Conservation (phyloP, 2,113 vertebrate genomes). For the Rhadina sibilatrix region DNA sequence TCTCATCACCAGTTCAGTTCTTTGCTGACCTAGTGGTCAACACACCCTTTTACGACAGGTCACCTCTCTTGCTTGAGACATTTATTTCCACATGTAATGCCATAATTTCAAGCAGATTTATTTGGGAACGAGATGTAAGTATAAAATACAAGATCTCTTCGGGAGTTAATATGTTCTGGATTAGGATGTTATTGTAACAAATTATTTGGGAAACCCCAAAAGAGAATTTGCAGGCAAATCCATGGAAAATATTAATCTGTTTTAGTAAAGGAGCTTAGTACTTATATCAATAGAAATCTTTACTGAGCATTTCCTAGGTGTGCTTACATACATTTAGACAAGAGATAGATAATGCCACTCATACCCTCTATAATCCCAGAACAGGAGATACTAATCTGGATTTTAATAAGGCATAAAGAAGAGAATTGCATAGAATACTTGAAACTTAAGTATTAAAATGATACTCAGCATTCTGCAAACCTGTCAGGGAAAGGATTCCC, state of each 20-base stretch:
- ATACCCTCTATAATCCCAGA: background rate
- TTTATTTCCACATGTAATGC: background rate
- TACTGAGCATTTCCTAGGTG: background rate
- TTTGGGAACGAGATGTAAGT: background rate
- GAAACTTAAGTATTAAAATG: background rate
- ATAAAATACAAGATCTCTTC: background rate
- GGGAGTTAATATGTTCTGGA: background rate
- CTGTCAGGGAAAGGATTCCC: background rate
- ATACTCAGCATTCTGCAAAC: background rate
- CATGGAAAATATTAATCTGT: background rate
- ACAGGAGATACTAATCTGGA: background rate
- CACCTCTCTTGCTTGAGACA: background rate
- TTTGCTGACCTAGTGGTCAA: background rate
- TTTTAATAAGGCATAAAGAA: background rate
- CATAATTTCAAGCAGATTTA: background rate
- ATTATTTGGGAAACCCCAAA: background rate
- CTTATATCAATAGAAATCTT: background rate
- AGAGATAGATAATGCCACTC: background rate
- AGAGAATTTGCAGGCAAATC: background rate
- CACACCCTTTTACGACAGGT: background rate
- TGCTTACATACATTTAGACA: background rate
- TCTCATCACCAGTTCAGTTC: background rate
- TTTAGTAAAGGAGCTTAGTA: background rate
- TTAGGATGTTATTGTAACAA: background rate
- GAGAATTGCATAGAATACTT: background rate